phyloP scores from a whole-genome alignment of 2,888 invertebrate species.

The Rotaria socialis region DNA sequence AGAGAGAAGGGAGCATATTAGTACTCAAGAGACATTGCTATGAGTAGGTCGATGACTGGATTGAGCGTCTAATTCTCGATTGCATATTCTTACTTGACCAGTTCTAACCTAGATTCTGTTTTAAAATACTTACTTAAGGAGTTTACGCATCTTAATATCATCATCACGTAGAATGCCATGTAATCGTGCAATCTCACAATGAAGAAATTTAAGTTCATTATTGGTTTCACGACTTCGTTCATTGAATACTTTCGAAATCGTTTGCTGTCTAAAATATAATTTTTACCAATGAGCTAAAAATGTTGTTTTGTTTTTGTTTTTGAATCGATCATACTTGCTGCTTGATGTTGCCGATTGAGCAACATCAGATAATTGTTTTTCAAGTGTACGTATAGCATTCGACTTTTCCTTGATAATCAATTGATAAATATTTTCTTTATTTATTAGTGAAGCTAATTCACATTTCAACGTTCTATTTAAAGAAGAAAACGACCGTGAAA shows the following conservation, averaged over 20 bases:
- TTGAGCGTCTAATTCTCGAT: no score
- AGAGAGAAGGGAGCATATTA: no score
- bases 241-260: slow-evolving; percentile 3
- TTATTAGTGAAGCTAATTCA: slow-evolving; percentile 58
- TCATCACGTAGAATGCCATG: slow-evolving; percentile 31
- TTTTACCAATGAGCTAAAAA: neutral
- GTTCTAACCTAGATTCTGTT: no score
- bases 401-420: slow-evolving; percentile 57
- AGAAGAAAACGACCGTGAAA: neutral
- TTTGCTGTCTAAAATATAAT: neutral
- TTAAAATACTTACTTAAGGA: slow-evolving; percentile 54
- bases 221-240: slow-evolving; percentile 8
- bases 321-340: neutral
- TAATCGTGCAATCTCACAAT: slow-evolving; percentile 28
- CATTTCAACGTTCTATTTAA: slow-evolving; percentile 55
- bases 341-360: neutral
- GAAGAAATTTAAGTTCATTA: slow-evolving; percentile 28
- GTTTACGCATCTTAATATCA: slow-evolving; percentile 53
- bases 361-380: slow-evolving; percentile 53
- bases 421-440: slow-evolving; percentile 57
- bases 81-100: no score
- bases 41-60: no score
- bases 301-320: no score
- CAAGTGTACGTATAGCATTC: slow-evolving; percentile 54
- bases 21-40: no score